These are phyloP conservation scores for Bos javanicus DNA, from an alignment of 2,113 vertebrate species.

Conservation along the genomic window DNA sequence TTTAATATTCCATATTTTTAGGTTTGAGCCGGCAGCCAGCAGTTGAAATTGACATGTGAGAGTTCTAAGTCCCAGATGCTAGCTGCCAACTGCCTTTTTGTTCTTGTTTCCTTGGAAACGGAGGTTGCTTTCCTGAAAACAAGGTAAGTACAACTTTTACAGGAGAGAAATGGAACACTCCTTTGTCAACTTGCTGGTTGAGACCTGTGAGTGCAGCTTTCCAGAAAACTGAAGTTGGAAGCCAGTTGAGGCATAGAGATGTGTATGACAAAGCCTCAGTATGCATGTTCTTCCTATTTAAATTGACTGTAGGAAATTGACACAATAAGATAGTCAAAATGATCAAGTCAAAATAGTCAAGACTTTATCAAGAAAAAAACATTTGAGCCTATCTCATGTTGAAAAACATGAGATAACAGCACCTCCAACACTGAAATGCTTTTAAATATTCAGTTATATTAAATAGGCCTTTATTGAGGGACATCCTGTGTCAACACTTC, in stretches of 20 bases:
- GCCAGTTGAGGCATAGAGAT: not conserved
- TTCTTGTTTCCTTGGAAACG: conserved; percentile 78
- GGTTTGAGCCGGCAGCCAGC: conserved; percentile 34
- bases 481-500: not conserved
- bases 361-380: conserved; percentile 7
- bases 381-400: not conserved
- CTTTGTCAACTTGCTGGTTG: conserved; percentile 55
- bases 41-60: conserved; percentile 68
- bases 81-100: conserved; percentile 73
- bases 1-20: conserved; percentile 29
- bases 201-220: conserved; percentile 16
- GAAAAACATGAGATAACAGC: not conserved
- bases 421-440: not conserved
- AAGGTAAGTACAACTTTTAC: conserved; percentile 67
- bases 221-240: conserved; percentile 19
- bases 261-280: not conserved
- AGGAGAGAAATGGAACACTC: conserved; percentile 32
- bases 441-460: not conserved
- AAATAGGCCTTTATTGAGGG: not conserved
- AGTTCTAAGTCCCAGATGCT: conserved; percentile 73
- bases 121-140: conserved; percentile 68
- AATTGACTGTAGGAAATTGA: not conserved
- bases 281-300: not conserved
- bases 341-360: not conserved
- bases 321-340: not conserved